Base-by-base conservation (phyloP, 1,140 invertebrate species). In the Bombus ignitus region DNA sequence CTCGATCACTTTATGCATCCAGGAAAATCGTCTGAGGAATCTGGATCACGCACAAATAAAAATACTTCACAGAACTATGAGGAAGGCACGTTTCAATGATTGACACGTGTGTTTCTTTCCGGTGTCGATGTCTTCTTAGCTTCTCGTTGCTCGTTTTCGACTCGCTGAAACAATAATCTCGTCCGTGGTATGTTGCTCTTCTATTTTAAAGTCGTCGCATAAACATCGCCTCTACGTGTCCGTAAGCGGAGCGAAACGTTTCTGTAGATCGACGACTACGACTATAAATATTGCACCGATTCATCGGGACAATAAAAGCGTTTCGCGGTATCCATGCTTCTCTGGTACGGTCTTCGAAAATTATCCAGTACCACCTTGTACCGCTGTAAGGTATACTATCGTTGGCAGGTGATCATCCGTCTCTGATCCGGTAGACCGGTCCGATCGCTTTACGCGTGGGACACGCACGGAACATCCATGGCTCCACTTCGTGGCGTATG, bases 361-460 rank as follows among this genome's bases (percentile, higher is more conserved):
- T 73, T 62, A 71, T 44, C 68, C 70, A 32, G 53, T 28, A 53
- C 70, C 70, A 73, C 2, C 68, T 68, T 71, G 75, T 57, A 66
- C 47, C 47, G 70, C 39, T 70, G 73, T 32, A 44, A 85, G 59
- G 53, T 68, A 65, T 47, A 81, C 15, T 81, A 83, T 90, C 87
- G 70, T 81, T 90, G 84, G 89, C 89, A 81, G 76, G 72, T 83
- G 83, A 90, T 68, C 82, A 88, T 83, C 76, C 72, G 82, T 90
- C 78, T 75, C 66, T 76, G 84, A 88, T 90, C 87, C 70, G 28
- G 66, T 59, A 47, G 83, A 90, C 87, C 89, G 83, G 83, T 88
- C 77, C 86, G 83, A 79, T 81, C 87, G 87, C 57, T 75, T 81
- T 78, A 81, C 85, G 84, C 74, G 84, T 86, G 88, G 66, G 72